A percentile compares a stretch with the other conserved stretches of the same genome.
Evolutionary conservation across 2,888 invertebrate species (phyloP).

Genomic region (Drosophila ezoana): DNA sequence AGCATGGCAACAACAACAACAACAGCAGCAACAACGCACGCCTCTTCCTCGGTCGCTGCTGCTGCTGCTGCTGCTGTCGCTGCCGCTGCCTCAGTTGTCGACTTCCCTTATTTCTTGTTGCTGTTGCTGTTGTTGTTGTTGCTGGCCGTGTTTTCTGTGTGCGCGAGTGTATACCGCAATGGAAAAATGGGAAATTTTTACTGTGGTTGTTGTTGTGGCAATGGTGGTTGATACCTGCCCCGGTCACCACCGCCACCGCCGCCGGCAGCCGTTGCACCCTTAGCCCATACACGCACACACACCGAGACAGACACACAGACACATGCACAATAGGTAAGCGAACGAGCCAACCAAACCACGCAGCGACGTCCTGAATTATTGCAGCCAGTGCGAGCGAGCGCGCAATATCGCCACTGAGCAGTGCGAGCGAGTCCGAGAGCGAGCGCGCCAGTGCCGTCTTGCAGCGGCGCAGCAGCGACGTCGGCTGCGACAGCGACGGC

Average conservation of each 20-base stretch:
- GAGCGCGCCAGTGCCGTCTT: slow-evolving; percentile 32
- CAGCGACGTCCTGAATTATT: slow-evolving; percentile 60
- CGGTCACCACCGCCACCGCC: slow-evolving; percentile 51
- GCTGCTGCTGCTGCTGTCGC: slow-evolving; percentile 24
- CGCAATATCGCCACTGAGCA: not conserved
- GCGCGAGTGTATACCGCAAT: slow-evolving; percentile 80
- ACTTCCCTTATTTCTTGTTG: slow-evolving; percentile 59
- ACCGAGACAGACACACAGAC: slow-evolving; percentile 22
- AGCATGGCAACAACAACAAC: slow-evolving; percentile 50
- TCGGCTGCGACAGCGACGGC: slow-evolving; percentile 40
- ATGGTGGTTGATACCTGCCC: slow-evolving; percentile 84
- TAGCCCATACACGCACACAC: slow-evolving; percentile 53
- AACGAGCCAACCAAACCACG: slow-evolving; percentile 78
- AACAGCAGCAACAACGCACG: slow-evolving; percentile 38
- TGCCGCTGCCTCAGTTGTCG: slow-evolving; percentile 17
- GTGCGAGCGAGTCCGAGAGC: slow-evolving; percentile 16
- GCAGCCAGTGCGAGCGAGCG: slow-evolving; percentile 49
- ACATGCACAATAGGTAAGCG: slow-evolving; percentile 59
- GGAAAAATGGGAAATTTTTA: slow-evolving; percentile 85
- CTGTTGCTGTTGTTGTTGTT: slow-evolving; percentile 25
- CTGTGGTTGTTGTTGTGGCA: slow-evolving; percentile 85
- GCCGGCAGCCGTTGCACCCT: slow-evolving; percentile 71
- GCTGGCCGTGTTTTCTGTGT: slow-evolving; percentile 52
- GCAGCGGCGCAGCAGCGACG: slow-evolving; percentile 48
- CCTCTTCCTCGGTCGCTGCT: slow-evolving; percentile 38